Percentiles rank a stretch among this genome's conserved stretches.
Evolutionary conservation across 2,888 invertebrate species (phyloP).

Genomic region (Meiosimyza decipiens): DNA sequence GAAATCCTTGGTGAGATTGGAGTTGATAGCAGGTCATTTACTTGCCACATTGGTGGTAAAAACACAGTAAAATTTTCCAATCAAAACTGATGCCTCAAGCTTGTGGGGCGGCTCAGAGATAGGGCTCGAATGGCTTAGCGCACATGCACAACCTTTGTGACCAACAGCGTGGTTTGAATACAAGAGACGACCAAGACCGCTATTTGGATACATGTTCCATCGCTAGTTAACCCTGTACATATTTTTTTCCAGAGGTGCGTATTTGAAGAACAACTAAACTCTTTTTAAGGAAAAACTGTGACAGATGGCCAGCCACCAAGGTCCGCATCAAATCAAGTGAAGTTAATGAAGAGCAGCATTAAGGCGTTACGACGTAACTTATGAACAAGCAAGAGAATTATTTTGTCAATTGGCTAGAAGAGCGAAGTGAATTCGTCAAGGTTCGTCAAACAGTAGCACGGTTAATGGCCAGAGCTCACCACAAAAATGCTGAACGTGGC

Average conservation of each 20-base stretch:
- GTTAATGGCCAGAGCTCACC: not conserved
- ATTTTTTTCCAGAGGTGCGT: conserved; percentile 31
- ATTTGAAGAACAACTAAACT: conserved; percentile 11
- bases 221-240: conserved; percentile 29
- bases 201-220: conserved; percentile 35
- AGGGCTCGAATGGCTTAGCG: conserved; percentile 39
- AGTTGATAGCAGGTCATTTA: conserved; percentile 33
- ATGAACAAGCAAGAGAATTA: not conserved
- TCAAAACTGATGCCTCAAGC: conserved; percentile 15
- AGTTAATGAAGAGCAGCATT: conserved; percentile 1
- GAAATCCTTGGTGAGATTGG: conserved; percentile 36
- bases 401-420: conserved; percentile 12
- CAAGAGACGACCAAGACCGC: conserved; percentile 31
- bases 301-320: conserved; percentile 24
- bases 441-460: not conserved
- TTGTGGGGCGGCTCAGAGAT: conserved; percentile 43
- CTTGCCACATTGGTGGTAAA: conserved; percentile 32
- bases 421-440: not conserved
- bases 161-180: conserved; percentile 37
- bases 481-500: conserved; percentile 12
- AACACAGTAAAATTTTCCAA: conserved; percentile 27
- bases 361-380: not conserved
- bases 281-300: conserved; percentile 14
- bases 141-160: conserved; percentile 40
- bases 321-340: not conserved